These are phyloP conservation scores for Lepidurus apus DNA, from an alignment of 1,140 invertebrate species.

Conservation along the genomic window DNA sequence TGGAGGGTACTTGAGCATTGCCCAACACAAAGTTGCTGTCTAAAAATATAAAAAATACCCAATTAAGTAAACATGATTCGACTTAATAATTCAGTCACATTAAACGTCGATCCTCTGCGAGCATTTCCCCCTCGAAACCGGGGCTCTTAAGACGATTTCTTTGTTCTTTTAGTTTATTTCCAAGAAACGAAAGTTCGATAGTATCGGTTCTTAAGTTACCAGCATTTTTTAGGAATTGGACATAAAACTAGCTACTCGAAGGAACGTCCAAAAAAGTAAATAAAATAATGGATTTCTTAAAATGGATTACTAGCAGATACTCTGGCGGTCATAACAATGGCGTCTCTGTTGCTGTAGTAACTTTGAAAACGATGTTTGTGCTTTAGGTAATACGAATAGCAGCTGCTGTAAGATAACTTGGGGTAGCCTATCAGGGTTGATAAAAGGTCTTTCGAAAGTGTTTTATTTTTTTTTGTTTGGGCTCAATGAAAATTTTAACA, in stretches of 20 bases:
- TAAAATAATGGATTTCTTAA: no score
- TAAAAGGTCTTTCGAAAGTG: background rate
- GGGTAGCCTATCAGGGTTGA: background rate
- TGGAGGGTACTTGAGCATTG: conserved; percentile 82
- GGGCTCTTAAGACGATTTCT: no score
- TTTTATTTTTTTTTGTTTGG: background rate
- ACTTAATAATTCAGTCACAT: no score
- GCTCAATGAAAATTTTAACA: background rate
- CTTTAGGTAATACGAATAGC: background rate
- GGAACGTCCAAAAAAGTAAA: no score
- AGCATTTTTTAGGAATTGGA: no score
- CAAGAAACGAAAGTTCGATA: no score
- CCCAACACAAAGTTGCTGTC: conserved; percentile 97
- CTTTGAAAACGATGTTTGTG: background rate
- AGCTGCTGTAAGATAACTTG: conserved; percentile 2
- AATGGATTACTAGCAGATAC: background rate
- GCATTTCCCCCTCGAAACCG: no score
- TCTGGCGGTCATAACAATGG: background rate
- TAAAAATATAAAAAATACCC: conserved; percentile 46
- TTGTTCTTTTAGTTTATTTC: no score
- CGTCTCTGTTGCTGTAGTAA: background rate
- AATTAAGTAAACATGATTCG: background rate
- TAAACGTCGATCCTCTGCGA: no score
- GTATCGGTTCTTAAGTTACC: no score
- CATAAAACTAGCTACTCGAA: no score